phyloP scores from a whole-genome alignment of 1,140 invertebrate species.

The Aphelinus atriplicis region DNA sequence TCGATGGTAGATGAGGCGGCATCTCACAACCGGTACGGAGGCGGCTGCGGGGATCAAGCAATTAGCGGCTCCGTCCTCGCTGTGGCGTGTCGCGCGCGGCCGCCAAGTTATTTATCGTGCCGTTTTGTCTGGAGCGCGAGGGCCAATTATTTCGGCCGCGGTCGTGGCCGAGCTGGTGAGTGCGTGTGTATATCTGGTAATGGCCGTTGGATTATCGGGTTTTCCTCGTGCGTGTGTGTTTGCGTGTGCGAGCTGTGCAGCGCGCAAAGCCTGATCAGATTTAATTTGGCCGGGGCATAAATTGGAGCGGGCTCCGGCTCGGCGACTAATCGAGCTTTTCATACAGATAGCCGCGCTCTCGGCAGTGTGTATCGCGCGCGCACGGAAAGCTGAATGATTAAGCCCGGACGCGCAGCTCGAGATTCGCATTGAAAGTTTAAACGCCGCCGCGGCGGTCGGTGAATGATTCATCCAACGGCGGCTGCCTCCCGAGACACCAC shows the following conservation, averaged over 20 bases:
- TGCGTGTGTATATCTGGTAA: constrained; percentile 24
- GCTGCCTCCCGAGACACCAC: too few relatives aligned
- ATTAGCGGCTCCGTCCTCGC: constrained; percentile 9
- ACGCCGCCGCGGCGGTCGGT: too few relatives aligned
- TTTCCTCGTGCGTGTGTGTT: neutral
- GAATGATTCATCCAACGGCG: too few relatives aligned
- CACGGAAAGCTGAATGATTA: too few relatives aligned
- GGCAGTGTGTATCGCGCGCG: too few relatives aligned
- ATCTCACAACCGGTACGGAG: neutral
- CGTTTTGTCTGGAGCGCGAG: neutral
- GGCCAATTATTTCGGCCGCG: constrained; percentile 22
- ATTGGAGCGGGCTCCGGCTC: neutral
- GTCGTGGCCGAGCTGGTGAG: neutral
- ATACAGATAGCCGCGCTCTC: too few relatives aligned
- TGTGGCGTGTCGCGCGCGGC: neutral
- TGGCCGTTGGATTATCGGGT: constrained; percentile 21
- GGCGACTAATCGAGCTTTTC: neutral
- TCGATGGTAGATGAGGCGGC: too few relatives aligned
- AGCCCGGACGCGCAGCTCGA: too few relatives aligned
- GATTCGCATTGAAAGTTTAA: too few relatives aligned
- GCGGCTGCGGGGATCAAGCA: constrained; percentile 10
- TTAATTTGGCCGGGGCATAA: constrained; percentile 26
- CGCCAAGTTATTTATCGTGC: constrained; percentile 30
- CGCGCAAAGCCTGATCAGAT: constrained; percentile 3
- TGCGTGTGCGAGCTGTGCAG: neutral